Conservation (phyloP, 2,888 invertebrate species). For the Alentia gelatinosa region DNA sequence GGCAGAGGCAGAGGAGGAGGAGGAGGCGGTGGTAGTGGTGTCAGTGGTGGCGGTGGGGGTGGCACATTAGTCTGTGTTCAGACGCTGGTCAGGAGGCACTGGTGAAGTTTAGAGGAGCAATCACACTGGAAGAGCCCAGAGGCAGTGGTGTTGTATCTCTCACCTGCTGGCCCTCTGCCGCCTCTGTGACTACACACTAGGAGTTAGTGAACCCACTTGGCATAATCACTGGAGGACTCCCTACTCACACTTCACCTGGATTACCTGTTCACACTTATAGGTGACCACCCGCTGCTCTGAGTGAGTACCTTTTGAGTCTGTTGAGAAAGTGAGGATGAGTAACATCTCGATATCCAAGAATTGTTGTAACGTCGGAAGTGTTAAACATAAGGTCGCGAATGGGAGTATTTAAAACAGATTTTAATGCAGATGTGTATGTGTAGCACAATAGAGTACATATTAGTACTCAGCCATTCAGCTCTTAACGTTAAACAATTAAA, state of each 20-base stretch:
- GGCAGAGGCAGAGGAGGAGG: not conserved
- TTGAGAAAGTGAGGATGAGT: too few species aligned
- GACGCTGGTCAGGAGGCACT: not conserved
- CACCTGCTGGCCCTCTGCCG: not conserved
- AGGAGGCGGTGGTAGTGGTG: not conserved
- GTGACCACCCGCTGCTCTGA: too few species aligned
- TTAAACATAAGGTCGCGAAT: too few species aligned
- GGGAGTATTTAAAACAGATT: too few species aligned
- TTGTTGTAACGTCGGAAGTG: too few species aligned
- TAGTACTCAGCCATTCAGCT: too few species aligned
- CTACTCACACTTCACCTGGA: not conserved
- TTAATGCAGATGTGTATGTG: too few species aligned
- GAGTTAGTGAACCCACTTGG: not conserved
- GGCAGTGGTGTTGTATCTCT: not conserved
- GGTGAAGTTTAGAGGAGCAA: not conserved
- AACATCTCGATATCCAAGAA: too few species aligned
- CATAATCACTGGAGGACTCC: too few species aligned
- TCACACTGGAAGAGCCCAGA: not conserved
- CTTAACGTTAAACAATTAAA: too few species aligned
- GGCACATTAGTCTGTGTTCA: not conserved
- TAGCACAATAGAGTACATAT: too few species aligned
- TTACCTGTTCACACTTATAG: slow-evolving; percentile 1
- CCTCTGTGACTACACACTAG: not conserved
- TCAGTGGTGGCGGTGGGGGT: not conserved
- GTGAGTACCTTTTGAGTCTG: not conserved